A percentile compares a stretch with the other conserved stretches of the same genome.
phyloP scores from a whole-genome alignment of 2,797 vertebrate species.

The Hydrocynus forskahlii region DNA sequence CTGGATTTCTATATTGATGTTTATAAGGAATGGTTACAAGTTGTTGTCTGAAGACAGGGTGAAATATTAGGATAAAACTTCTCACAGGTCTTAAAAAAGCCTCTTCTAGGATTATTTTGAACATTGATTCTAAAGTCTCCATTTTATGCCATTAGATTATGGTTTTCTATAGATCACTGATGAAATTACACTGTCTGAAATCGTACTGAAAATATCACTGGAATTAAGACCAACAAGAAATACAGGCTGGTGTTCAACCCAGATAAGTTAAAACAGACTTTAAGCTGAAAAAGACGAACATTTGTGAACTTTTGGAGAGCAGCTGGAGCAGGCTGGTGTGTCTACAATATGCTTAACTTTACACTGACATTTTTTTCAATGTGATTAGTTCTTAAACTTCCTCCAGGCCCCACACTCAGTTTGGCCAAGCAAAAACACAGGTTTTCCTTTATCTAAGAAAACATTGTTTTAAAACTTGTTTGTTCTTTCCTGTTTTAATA shows the following conservation, averaged over 20 bases:
- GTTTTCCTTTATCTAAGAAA: too few relatives aligned
- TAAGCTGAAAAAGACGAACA: background rate
- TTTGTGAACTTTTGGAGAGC: background rate
- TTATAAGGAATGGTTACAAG: background rate
- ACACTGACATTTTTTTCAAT: background rate
- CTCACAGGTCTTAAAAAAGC: too few relatives aligned
- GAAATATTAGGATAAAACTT: background rate
- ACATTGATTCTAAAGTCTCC: background rate
- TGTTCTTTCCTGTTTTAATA: background rate
- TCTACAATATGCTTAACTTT: background rate
- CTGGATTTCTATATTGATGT: background rate
- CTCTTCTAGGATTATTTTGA: background rate
- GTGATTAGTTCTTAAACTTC: background rate
- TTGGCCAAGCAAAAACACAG: background rate
- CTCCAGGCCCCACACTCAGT: background rate
- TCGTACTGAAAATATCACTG: background rate
- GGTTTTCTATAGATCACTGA: background rate
- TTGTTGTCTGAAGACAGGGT: background rate
- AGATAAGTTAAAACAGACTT: background rate
- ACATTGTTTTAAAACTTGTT: too few relatives aligned
- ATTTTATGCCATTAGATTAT: background rate
- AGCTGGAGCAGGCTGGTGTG: background rate
- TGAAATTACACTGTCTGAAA: background rate
- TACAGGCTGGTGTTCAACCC: background rate
- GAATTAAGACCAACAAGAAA: background rate